Percentiles rank a stretch among this genome's conserved stretches.
Evolutionary conservation across 2,797 vertebrate genomes (phyloP).

Genomic region (Denticeps clupeoides): DNA sequence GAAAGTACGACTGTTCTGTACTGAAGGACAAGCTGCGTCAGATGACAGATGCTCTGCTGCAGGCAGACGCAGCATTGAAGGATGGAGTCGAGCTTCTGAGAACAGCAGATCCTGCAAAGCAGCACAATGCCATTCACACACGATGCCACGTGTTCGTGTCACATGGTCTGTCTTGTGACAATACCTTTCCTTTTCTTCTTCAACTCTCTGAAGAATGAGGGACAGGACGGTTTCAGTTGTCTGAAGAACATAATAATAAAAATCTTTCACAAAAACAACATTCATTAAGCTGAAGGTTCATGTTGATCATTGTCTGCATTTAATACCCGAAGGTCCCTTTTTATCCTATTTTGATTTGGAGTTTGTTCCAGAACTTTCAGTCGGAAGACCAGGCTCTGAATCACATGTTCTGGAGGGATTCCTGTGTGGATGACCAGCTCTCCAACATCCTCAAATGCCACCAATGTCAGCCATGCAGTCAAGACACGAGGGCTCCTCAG

Average conservation of each 20-base stretch:
- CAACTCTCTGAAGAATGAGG: slow-evolving; percentile 29
- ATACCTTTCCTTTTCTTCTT: slow-evolving; percentile 41
- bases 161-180: neutral
- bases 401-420: slow-evolving; percentile 36
- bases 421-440: slow-evolving; percentile 18
- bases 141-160: neutral
- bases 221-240: slow-evolving; percentile 18
- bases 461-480: slow-evolving; percentile 43
- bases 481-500: slow-evolving; percentile 35
- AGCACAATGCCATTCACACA: neutral
- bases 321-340: slow-evolving; percentile 32
- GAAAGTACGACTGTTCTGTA: slow-evolving; percentile 34
- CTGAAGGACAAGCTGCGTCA: slow-evolving; percentile 2
- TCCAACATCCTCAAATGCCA: slow-evolving; percentile 41
- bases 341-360: fast-evolving
- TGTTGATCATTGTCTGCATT: neutral
- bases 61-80: slow-evolving; percentile 29
- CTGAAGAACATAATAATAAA: slow-evolving; percentile 24
- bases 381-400: slow-evolving; percentile 52
- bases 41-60: slow-evolving; percentile 1
- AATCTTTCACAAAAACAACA: too few relatives aligned
- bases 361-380: slow-evolving; percentile 7
- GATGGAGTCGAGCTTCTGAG: neutral
- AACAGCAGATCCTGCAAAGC: neutral
- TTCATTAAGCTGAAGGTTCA: too few relatives aligned